These are phyloP conservation scores for Climacteris rufus DNA, from an alignment of 2,113 vertebrate genomes.

Conservation along the genomic window DNA sequence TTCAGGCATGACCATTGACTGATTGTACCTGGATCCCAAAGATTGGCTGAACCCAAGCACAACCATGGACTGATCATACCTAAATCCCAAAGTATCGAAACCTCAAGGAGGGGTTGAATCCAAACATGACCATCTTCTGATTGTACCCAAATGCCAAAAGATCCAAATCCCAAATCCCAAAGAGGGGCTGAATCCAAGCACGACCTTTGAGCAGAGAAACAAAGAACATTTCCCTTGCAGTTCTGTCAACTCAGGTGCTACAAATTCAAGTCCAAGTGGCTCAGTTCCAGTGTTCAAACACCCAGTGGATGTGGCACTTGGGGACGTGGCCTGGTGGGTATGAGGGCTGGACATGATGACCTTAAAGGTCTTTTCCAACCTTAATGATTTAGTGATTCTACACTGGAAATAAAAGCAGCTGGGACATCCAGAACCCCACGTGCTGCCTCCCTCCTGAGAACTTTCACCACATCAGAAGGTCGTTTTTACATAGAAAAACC, in stretches of 20 bases:
- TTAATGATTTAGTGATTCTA: not conserved
- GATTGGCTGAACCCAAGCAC: too few species aligned
- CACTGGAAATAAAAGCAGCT: not conserved
- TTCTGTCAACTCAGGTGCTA: not conserved
- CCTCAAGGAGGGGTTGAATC: rapidly evolving
- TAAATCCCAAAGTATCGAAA: not conserved
- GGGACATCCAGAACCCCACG: not conserved
- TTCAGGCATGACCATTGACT: too few species aligned
- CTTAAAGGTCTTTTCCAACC: not conserved
- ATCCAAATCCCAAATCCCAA: not conserved
- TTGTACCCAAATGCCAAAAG: not conserved
- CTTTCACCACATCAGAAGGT: not conserved
- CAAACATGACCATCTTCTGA: not conserved
- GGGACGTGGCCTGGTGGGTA: not conserved
- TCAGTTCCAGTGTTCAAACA: not conserved
- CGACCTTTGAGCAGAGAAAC: too few species aligned
- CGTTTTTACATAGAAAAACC: not conserved
- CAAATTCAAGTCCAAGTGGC: not conserved
- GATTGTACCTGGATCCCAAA: not conserved
- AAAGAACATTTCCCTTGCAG: not conserved
- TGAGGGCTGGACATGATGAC: not conserved
- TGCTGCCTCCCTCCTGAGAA: not conserved
- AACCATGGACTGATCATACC: not conserved
- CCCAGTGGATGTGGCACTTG: not conserved
- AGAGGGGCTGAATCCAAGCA: not conserved